Base-by-base conservation (phyloP, 2,888 invertebrate species). In the Cerastis rubricosa region DNA sequence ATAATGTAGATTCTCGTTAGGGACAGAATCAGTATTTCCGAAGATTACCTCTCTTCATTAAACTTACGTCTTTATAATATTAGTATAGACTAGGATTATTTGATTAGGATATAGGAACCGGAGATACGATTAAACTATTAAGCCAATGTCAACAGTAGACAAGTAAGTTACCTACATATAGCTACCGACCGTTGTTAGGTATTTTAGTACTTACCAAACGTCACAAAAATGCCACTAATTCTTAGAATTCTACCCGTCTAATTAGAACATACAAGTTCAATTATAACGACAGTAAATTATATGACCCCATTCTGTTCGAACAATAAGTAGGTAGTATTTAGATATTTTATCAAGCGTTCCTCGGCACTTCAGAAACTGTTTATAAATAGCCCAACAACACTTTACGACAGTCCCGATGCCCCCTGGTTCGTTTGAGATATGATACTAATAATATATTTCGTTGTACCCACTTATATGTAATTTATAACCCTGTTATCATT, bases 391-490 rank as follows among this genome's bases (percentile, higher is more conserved):
- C 1, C 1, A 43, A 63, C 17, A 66, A 25, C 7, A 66, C 57
- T 84, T 82, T 66, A 76, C 51, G 65, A 80, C 75, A 73, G 64
- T 65, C 64, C 59, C n/a, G 47, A 71, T 83, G 72, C 81, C 77
- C 81, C 83, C 85, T 83, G 68, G 76, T 82, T 74, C 54, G 81
- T 71, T 79, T 29, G 17, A 68, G 72, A 73, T 85, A 76, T 68
- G 81, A 80, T 76, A 83, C 22, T 71, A 57, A 70, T 67, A 77
- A 51, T 71, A 75, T 79, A 77, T 54, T 74, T 57, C 57, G 64
- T 81, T 59, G 59, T 80, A 85, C 85, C 78, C 74, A 87, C 75
- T 76, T 84, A 54, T 1, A n/a, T 22, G 47, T 74, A 61, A 85
- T 83, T 83, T 87, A 86, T 2, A 59, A 70, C 65, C 19, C 43